Evolutionary conservation across 2,888 invertebrate species (phyloP), one percentile per base, ranked within the genome.

Genomic region (Tetheella fluctuosa): DNA sequence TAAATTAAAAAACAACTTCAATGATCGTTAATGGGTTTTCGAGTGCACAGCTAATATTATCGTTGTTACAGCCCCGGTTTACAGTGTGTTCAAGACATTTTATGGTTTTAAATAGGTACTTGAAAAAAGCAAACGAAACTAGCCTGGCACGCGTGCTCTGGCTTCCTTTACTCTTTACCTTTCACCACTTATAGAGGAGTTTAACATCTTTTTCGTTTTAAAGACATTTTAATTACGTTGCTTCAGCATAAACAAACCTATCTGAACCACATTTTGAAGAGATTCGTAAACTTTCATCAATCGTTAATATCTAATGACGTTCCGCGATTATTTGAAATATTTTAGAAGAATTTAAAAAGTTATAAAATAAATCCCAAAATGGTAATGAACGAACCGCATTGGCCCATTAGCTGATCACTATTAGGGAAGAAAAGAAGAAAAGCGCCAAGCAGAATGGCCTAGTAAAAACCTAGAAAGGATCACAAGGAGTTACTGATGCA

Each of bases 21-120:
- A 67, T 64, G 63, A 64, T 59, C 63, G 66, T 62, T 77, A 77
- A 78, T 78, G 76, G 76, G 72, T 77, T 78, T 76, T 77, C 54
- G 68, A 78, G 79, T 70, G 76, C 66, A 65, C 54, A 67, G 67
- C 68, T 64, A 80, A 80, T 80, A 76, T 79, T 78, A 68, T 72
- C 65, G 68, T 62, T 69, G 54, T 34, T 55, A 20, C 48, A 48
- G 48, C 15, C 4, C 34, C 28, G 57, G 58, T 62, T 61, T 54
- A 59, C 23, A 58, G 64, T 62, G 65, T 67, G 55, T 55, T 34
- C 15, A 23, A 13, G 34, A 6, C 17, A 12, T 52, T 57, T 53
- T 25, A 20, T 55, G 34, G 23, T 34, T 55, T 34, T 55, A 37
- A 55, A 25, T 23, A 34, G 20, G 34, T 34, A 55, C 55, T 55